Base-by-base conservation (phyloP, 2,888 invertebrate species). In the Phalera bucephala region DNA sequence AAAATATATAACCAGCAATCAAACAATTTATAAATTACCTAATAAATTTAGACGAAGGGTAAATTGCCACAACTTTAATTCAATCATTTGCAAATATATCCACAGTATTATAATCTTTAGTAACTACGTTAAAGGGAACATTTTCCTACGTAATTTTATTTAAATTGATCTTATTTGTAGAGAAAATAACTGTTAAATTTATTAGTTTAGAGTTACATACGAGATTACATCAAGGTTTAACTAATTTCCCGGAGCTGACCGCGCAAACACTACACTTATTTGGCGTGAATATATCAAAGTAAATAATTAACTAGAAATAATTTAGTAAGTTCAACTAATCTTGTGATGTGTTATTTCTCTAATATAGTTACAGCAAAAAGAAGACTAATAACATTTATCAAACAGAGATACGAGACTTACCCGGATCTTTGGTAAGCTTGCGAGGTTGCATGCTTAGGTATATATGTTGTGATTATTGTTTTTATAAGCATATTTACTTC, bases 181-280 rank as follows among this genome's bases (percentile, higher is more conserved):
- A 60, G 70, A 72, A 78, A 73, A 76, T 71, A 71, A 65, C 61
- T 27, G 56, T 72, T n/a, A n/a, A 65, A 84, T 82, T 83, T 79
- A 80, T 75, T 73, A 57, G 57, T 59, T 62, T 65, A 66, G 59
- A 63, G 67, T 64, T 55, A 57, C 58, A 50, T 52, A 57, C 56
- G 54, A 64, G 68, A 79, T 73, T 64, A 66, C 66, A 72, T 55
- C 52, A 52, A 46, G 50, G 58, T 45, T 58, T 69, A 75, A 79
- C 75, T 73, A 72, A 80, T 75, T 64, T 65, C 52, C 51, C 53
- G 46, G 52, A 61, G 59, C 60, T 45, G 36, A 32, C 40, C 33
- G 38, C 23, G 35, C 34, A 25, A 33, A 43, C 19, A 33, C 41
- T 54, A 45, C 35, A 49, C 52, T 53, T 64, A 57, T 61, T 68